Conservation (phyloP, 2,797 vertebrate species). For the Lycodopsis pacificus region DNA sequence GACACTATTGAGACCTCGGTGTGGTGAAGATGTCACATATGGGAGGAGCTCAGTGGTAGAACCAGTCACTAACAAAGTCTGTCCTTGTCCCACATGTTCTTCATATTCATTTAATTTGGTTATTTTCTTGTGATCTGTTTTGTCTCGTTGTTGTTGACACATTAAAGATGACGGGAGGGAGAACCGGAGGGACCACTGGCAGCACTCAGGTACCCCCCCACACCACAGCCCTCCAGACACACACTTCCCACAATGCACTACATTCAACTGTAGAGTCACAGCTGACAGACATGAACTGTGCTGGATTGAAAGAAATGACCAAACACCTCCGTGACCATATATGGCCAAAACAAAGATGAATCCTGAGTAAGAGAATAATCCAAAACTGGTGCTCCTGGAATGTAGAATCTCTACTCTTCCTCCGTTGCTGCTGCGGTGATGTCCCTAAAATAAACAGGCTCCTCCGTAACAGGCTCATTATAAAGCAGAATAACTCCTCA, state of each 20-base stretch:
- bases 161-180: slow-evolving; percentile 86
- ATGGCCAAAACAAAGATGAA: too few species aligned
- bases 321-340: too few species aligned
- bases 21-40: background rate
- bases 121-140: slow-evolving; percentile 59
- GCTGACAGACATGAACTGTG: slow-evolving; percentile 11
- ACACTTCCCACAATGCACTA: slow-evolving; percentile 6
- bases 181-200: slow-evolving; percentile 85
- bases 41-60: slow-evolving; percentile 28
- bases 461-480: background rate
- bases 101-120: slow-evolving; percentile 55
- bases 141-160: slow-evolving; percentile 67
- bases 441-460: too few species aligned
- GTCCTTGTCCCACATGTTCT: slow-evolving; percentile 71
- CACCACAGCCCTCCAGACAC: slow-evolving; percentile 23
- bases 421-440: too few species aligned
- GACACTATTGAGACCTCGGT: background rate
- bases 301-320: background rate
- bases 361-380: too few species aligned
- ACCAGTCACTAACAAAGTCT: background rate
- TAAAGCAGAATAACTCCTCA: background rate
- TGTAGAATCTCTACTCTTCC: too few species aligned
- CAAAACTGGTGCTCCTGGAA: too few species aligned
- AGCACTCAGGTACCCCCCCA: slow-evolving; percentile 83
- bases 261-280: background rate